These are phyloP conservation scores for Vireo altiloquus DNA, from an alignment of 2,113 vertebrate species.

Conservation along the genomic window DNA sequence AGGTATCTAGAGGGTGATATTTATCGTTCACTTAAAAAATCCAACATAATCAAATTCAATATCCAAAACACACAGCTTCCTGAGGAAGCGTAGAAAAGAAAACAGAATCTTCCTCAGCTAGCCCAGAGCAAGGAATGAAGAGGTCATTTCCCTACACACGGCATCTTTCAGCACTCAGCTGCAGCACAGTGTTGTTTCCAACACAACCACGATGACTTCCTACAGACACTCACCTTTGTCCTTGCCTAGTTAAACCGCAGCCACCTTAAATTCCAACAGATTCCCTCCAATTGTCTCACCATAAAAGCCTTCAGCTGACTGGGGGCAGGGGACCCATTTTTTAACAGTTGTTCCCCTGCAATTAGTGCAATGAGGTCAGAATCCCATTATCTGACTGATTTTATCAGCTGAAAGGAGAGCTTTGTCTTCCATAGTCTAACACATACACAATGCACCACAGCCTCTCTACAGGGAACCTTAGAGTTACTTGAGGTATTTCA, in stretches of 20 bases:
- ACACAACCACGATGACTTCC: background rate
- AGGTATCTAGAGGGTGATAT: background rate
- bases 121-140: background rate
- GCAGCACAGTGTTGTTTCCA: background rate
- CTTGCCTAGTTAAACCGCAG: background rate
- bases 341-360: background rate
- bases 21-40: background rate
- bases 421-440: background rate
- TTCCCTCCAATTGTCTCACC: background rate
- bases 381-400: background rate
- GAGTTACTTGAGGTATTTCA: background rate
- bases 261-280: background rate
- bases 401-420: background rate
- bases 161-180: background rate
- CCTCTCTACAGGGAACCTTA: background rate
- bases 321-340: background rate
- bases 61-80: constrained; percentile 1
- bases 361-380: background rate
- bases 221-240: background rate
- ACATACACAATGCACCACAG: background rate
- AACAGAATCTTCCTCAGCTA: background rate
- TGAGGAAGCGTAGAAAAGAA: background rate
- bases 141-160: background rate
- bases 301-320: background rate
- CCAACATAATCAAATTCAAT: background rate